Percentiles rank a stretch among this genome's conserved stretches.
phyloP scores from a whole-genome alignment of 2,797 vertebrate species.

The Rhabdomys pumilio region DNA sequence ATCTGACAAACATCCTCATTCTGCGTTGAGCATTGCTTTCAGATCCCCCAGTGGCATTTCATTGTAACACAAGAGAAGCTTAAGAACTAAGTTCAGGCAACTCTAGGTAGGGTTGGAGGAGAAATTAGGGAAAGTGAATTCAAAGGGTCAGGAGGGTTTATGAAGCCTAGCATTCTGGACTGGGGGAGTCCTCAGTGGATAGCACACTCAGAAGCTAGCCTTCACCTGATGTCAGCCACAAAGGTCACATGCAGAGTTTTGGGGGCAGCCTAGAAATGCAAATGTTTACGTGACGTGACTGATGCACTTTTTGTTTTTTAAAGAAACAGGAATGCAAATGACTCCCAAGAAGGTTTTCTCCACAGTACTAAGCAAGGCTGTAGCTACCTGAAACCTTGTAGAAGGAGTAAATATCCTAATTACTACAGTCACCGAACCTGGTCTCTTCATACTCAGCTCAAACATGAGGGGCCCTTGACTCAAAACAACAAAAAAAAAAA shows the following conservation, averaged over 20 bases:
- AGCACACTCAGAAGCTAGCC: background rate
- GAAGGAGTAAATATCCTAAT: background rate
- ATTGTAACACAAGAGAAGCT: constrained; percentile 62
- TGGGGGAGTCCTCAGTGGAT: background rate
- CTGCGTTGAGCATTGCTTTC: constrained; percentile 32
- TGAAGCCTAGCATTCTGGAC: background rate
- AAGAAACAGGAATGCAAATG: background rate
- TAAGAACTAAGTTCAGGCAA: constrained; percentile 68
- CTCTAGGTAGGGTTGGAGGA: background rate
- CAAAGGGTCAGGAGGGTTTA: background rate
- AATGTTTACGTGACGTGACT: background rate
- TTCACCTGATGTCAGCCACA: background rate
- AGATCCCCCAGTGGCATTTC: background rate
- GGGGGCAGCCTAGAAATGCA: constrained; percentile 18
- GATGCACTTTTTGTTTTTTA: background rate
- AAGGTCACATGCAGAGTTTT: background rate
- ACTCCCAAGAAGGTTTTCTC: background rate
- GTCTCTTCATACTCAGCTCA: background rate
- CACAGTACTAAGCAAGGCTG: background rate
- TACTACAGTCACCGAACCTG: background rate
- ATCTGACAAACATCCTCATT: constrained; percentile 53
- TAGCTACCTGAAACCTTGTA: background rate
- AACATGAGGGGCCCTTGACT: background rate
- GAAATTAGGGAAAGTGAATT: background rate
- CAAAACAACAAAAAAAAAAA: constrained; percentile 50